Evolutionary conservation across 1,140 invertebrate species (phyloP).

Genomic region (Drepana arcuata): DNA sequence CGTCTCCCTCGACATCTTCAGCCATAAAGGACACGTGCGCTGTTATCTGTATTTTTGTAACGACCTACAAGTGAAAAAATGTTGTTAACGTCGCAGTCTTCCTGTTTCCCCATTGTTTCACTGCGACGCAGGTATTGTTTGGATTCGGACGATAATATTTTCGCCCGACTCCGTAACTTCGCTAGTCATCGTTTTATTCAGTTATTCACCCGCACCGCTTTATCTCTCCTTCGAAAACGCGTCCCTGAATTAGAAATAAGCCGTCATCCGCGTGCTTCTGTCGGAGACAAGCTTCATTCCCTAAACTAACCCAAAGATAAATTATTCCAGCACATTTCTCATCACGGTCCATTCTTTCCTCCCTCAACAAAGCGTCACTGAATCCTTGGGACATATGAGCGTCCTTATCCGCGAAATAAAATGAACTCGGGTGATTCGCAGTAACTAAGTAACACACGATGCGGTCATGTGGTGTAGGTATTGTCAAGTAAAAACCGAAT

Average conservation of each 20-base stretch:
- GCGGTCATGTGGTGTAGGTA: conserved; percentile 13
- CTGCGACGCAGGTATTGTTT: conserved; percentile 28
- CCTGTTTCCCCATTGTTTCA: conserved; percentile 25
- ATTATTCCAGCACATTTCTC: conserved; percentile 66
- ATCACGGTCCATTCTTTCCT: conserved; percentile 59
- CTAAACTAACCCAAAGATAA: conserved; percentile 60
- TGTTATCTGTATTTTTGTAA: conserved; percentile 53
- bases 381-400: conserved; percentile 47
- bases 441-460: conserved; percentile 40
- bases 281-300: conserved; percentile 44
- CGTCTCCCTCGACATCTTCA: conserved; percentile 41
- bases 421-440: conserved; percentile 34
- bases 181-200: conserved; percentile 50
- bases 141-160: conserved; percentile 25
- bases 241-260: conserved; percentile 60
- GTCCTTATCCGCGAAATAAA: conserved; percentile 57
- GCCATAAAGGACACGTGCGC: conserved; percentile 52
- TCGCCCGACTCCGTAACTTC: conserved; percentile 24
- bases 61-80: conserved; percentile 42
- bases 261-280: conserved; percentile 41
- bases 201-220: conserved; percentile 52
- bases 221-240: conserved; percentile 53
- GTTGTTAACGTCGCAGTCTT: conserved; percentile 33
- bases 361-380: conserved; percentile 47
- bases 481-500: too few relatives aligned